Conservation (phyloP, 2,888 invertebrate species). For the Papilio demoleus region DNA sequence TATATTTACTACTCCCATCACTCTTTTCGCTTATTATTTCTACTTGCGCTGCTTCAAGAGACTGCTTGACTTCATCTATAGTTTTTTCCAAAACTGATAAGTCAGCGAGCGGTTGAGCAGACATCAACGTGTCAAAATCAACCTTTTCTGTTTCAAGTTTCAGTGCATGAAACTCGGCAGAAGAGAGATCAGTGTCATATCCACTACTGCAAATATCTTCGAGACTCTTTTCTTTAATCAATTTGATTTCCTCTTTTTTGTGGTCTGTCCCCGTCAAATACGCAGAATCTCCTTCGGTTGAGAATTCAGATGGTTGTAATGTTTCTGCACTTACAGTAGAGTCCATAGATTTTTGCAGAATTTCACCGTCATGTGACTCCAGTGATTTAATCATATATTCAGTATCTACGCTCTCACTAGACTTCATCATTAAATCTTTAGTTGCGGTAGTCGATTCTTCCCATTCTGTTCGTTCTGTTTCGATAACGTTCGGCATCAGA, state of each 20-base stretch:
- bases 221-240: conserved; percentile 78
- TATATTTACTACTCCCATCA: conserved; percentile 86
- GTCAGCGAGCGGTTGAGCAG: conserved; percentile 78
- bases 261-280: conserved; percentile 77
- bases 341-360: conserved; percentile 80
- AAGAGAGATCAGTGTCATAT: conserved; percentile 85
- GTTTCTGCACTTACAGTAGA: conserved; percentile 81
- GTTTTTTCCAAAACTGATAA: conserved; percentile 86
- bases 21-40: conserved; percentile 86
- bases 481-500: conserved; percentile 70
- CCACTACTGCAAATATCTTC: conserved; percentile 89
- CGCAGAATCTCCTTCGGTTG: conserved; percentile 80
- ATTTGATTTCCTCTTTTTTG: conserved; percentile 73
- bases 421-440: conserved; percentile 80
- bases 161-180: conserved; percentile 83
- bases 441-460: conserved; percentile 74
- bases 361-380: conserved; percentile 80
- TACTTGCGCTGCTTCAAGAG: conserved; percentile 87
- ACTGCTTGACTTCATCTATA: conserved; percentile 88
- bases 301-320: conserved; percentile 79
- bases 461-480: conserved; percentile 55
- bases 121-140: conserved; percentile 78
- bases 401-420: conserved; percentile 79
- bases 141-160: conserved; percentile 81
- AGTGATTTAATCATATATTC: conserved; percentile 80